phyloP scores from a whole-genome alignment of 2,888 invertebrate species.

The Baronia brevicornis region DNA sequence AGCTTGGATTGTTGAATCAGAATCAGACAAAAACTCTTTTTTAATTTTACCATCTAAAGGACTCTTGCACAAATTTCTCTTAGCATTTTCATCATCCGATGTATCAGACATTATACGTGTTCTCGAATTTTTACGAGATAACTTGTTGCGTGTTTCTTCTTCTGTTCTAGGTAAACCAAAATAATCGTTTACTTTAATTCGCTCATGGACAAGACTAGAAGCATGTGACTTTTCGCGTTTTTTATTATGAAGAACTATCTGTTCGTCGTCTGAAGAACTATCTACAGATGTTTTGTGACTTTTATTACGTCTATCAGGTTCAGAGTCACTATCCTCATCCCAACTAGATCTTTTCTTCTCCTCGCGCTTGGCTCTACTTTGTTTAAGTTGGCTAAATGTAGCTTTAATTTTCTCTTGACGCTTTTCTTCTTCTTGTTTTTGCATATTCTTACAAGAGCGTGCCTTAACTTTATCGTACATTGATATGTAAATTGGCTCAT shows the following conservation, averaged over 20 bases:
- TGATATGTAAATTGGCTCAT: slow-evolving; percentile 93
- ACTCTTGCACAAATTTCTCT: slow-evolving; percentile 65
- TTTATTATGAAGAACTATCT: slow-evolving; percentile 52
- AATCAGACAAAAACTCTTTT: slow-evolving; percentile 74
- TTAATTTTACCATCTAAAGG: slow-evolving; percentile 64
- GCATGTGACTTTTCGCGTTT: slow-evolving; percentile 70
- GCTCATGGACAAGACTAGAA: slow-evolving; percentile 46
- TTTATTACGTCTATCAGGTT: slow-evolving; percentile 60
- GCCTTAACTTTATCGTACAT: slow-evolving; percentile 99
- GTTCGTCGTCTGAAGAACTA: slow-evolving; percentile 74
- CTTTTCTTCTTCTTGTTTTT: slow-evolving; percentile 92
- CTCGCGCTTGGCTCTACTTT: slow-evolving; percentile 89
- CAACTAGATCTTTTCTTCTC: slow-evolving; percentile 93
- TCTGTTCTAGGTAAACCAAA: slow-evolving; percentile 66
- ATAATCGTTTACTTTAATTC: slow-evolving; percentile 65
- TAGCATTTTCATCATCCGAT: slow-evolving; percentile 80
- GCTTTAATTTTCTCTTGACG: slow-evolving; percentile 90
- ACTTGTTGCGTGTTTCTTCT: slow-evolving; percentile 71
- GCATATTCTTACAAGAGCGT: slow-evolving; percentile 94
- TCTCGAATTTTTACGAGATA: slow-evolving; percentile 80
- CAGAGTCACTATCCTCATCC: slow-evolving; percentile 89
- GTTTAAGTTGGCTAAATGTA: slow-evolving; percentile 91
- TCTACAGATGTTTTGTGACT: slow-evolving; percentile 59
- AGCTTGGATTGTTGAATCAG: slow-evolving; percentile 38
- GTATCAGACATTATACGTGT: slow-evolving; percentile 87